phyloP scores from a whole-genome alignment of 2,113 vertebrate genomes.

The Limnothrissa miodon region DNA sequence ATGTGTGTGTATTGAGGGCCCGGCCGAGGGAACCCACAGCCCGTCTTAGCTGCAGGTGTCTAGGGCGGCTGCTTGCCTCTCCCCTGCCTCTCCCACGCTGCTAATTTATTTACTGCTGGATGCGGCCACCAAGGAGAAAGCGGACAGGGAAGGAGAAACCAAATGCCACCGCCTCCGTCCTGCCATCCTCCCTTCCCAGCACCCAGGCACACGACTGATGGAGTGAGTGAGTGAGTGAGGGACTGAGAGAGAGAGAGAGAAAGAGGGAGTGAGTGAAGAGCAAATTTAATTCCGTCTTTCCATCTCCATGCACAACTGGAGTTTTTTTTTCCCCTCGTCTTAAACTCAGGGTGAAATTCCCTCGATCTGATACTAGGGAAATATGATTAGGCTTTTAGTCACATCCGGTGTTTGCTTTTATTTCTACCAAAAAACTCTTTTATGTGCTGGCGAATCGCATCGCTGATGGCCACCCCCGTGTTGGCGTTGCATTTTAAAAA shows the following conservation, averaged over 20 bases:
- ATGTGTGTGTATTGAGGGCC: conserved; percentile 59
- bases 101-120: conserved; percentile 68
- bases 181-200: conserved; percentile 37
- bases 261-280: background rate
- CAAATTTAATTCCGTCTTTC: background rate
- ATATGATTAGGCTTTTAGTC: conserved; percentile 1
- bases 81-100: conserved; percentile 44
- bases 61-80: conserved; percentile 26
- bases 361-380: background rate
- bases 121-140: conserved; percentile 68
- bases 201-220: conserved; percentile 1
- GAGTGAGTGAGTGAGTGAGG: conserved; percentile 1
- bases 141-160: conserved; percentile 61
- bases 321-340: background rate
- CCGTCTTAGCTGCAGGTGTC: conserved; percentile 44
- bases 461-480: background rate
- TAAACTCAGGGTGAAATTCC: background rate
- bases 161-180: conserved; percentile 35
- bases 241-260: background rate
- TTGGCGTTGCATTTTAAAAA: conserved; percentile 24
- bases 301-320: background rate
- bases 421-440: background rate
- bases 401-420: background rate
- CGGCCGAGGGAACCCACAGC: conserved; percentile 30
- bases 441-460: background rate